Percentiles rank a stretch among this genome's conserved stretches.
phyloP scores from a whole-genome alignment of 2,113 vertebrate species.

The human (Homo sapiens) region DNA sequence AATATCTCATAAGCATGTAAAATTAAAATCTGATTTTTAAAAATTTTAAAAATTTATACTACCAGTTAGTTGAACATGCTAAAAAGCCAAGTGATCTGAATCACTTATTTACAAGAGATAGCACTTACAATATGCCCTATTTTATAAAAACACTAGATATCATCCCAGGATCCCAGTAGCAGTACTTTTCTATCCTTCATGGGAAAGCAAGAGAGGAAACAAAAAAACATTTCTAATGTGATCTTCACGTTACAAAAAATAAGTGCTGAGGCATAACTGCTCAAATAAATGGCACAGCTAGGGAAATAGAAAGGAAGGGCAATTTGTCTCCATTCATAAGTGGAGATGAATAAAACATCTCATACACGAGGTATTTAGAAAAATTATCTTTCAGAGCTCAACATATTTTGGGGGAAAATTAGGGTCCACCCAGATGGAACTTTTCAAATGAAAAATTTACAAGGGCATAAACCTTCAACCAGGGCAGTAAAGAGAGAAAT shows the following conservation, averaged over 20 bases:
- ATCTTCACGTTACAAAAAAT: background rate
- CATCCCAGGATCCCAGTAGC: conserved; percentile 19
- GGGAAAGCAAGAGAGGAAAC: conserved; percentile 50
- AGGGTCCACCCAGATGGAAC: background rate
- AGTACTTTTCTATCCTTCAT: conserved; percentile 34
- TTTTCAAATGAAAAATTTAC: conserved; percentile 19
- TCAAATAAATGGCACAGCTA: conserved; percentile 39
- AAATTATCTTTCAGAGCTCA: conserved; percentile 31
- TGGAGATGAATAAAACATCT: conserved; percentile 38
- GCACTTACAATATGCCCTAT: background rate
- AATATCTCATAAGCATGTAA: conserved; percentile 58
- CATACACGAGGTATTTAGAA: background rate
- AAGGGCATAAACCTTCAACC: conserved; percentile 5
- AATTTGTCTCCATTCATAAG: background rate
- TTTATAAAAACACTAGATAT: conserved; percentile 39
- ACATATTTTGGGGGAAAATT: background rate
- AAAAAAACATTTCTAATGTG: background rate
- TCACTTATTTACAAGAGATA: background rate
- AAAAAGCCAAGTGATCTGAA: conserved; percentile 42
- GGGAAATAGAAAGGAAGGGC: conserved; percentile 13
- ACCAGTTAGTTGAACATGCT: background rate
- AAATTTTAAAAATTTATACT: background rate
- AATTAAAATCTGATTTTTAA: conserved; percentile 26
- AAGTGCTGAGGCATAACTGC: background rate
- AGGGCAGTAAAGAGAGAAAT: conserved; percentile 39